phyloP scores from a whole-genome alignment of 2,888 invertebrate species.

The Clusia tigrina region DNA sequence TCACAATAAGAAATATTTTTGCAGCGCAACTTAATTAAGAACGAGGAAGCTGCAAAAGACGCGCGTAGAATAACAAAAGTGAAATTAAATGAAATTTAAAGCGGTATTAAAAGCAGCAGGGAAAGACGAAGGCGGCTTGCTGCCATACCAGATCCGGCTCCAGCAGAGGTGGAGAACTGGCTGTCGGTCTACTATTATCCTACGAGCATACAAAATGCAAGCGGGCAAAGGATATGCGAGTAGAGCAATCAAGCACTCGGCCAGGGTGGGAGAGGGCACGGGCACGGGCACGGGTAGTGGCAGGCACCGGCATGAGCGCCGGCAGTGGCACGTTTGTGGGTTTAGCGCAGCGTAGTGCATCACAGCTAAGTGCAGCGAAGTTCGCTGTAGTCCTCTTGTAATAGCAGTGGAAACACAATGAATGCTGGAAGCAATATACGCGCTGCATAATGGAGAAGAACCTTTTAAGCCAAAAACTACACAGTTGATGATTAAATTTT shows the following conservation, averaged over 20 bases:
- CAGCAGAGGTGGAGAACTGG: conserved; percentile 13
- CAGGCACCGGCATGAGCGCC: too few relatives aligned
- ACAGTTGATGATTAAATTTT: conserved; percentile 8
- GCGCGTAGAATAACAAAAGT: conserved; percentile 50
- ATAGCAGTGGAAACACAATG: conserved; percentile 20
- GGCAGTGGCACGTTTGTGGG: too few relatives aligned
- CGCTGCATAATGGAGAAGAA: background rate
- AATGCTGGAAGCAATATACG: conserved; percentile 12
- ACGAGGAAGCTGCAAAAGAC: conserved; percentile 39
- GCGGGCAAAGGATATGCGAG: too few relatives aligned
- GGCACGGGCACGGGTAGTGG: too few relatives aligned
- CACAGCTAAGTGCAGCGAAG: too few relatives aligned
- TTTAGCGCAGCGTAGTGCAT: too few relatives aligned
- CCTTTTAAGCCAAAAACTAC: background rate
- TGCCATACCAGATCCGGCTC: conserved; percentile 1
- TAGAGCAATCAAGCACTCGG: too few relatives aligned
- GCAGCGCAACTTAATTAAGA: conserved; percentile 46
- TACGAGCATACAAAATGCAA: too few relatives aligned
- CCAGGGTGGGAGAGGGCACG: too few relatives aligned
- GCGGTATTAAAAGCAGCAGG: conserved; percentile 38
- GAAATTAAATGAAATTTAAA: conserved; percentile 46
- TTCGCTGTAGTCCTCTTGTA: too few relatives aligned
- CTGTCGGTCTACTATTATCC: too few relatives aligned
- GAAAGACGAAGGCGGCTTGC: background rate
- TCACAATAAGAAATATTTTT: conserved; percentile 29